Conservation (phyloP, 2,888 invertebrate genomes). For the Andrena trimmerana region DNA sequence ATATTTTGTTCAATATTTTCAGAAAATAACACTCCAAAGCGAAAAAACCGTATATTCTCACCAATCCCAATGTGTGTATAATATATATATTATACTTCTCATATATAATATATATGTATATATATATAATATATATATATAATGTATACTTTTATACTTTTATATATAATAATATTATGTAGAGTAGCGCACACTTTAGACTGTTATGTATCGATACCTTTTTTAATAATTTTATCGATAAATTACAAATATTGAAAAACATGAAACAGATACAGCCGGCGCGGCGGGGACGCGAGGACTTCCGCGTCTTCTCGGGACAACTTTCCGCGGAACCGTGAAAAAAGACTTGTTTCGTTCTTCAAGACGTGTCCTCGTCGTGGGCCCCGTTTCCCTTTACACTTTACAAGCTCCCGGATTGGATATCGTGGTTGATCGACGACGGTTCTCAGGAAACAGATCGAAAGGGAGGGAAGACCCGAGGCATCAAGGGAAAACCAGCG, state of each 20-base stretch:
- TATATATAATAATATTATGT: constrained; percentile 85
- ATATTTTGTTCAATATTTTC: constrained; percentile 85
- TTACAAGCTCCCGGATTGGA: constrained; percentile 10
- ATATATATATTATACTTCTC: constrained; percentile 82
- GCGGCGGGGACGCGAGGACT: constrained; percentile 76
- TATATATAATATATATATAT: constrained; percentile 80
- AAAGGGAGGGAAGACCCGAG: neutral
- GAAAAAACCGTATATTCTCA: constrained; percentile 85
- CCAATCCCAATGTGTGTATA: constrained; percentile 84
- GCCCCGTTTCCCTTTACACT: constrained; percentile 37
- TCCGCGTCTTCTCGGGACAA: constrained; percentile 60
- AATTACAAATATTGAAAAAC: constrained; percentile 85
- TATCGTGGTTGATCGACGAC: constrained; percentile 17
- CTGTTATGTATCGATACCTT: constrained; percentile 84
- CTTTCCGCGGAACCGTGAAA: constrained; percentile 64
- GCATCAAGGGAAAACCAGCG: neutral
- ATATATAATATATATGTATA: constrained; percentile 83
- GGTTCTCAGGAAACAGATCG: constrained; percentile 28
- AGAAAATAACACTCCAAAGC: constrained; percentile 86
- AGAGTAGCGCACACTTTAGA: constrained; percentile 85
- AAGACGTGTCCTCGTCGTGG: constrained; percentile 43
- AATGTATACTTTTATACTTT: constrained; percentile 83
- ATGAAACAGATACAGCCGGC: constrained; percentile 84
- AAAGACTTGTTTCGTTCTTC: constrained; percentile 37
- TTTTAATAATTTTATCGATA: constrained; percentile 84